These are phyloP conservation scores for Tetrao urogallus DNA, from an alignment of 2,113 vertebrate species.

Conservation along the genomic window DNA sequence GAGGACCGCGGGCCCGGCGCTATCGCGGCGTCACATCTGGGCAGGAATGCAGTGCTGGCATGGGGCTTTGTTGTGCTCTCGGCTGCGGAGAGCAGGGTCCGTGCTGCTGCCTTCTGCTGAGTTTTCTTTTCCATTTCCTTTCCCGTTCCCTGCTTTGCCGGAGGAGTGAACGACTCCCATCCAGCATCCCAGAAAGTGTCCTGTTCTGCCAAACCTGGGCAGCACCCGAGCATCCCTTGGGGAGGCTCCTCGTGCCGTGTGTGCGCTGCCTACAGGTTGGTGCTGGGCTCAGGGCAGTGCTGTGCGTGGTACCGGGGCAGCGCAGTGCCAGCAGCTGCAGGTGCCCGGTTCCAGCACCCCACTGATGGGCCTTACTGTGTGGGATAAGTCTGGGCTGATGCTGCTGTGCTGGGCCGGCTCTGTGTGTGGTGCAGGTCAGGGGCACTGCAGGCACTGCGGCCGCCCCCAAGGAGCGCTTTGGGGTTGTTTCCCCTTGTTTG, in stretches of 20 bases:
- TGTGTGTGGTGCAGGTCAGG: background rate
- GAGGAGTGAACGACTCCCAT: background rate
- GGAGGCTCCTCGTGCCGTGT: background rate
- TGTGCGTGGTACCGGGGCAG: background rate
- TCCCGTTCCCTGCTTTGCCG: fast-evolving
- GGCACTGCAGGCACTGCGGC: background rate
- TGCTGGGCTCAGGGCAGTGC: background rate
- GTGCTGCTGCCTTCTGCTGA: background rate
- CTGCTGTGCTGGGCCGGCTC: background rate
- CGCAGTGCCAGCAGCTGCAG: background rate
- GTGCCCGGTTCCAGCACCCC: background rate
- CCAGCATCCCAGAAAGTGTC: background rate
- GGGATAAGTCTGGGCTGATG: background rate
- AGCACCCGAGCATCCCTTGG: fast-evolving
- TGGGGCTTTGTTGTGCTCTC: conserved; percentile 39
- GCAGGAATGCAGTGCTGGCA: conserved; percentile 8
- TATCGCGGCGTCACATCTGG: conserved; percentile 56
- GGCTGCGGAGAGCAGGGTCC: background rate
- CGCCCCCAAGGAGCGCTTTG: background rate
- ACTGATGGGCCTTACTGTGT: background rate
- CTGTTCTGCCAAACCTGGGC: background rate
- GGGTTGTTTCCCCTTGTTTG: background rate
- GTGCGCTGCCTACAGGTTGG: fast-evolving
- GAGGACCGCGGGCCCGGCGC: background rate
- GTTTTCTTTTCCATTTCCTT: background rate